phyloP scores from a whole-genome alignment of 2,888 invertebrate genomes.

The Elegia similella region DNA sequence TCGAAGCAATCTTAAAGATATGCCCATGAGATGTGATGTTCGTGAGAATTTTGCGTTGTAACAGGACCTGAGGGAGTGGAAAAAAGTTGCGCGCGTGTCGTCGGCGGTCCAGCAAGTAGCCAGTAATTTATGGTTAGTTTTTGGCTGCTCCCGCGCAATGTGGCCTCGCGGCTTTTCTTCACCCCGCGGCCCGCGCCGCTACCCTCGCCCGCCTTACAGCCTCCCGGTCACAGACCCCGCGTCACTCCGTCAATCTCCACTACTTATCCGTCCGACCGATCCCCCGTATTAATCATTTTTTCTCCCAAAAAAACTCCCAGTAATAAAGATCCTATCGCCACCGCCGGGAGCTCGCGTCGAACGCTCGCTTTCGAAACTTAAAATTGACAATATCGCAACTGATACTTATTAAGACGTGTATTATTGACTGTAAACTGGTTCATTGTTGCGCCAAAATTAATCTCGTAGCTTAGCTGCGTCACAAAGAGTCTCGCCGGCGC shows the following conservation, averaged over 20 bases:
- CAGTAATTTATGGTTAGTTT: constrained; percentile 83
- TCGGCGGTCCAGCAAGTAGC: constrained; percentile 73
- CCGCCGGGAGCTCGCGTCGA: constrained; percentile 50
- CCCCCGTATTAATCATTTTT: constrained; percentile 76
- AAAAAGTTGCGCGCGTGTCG: constrained; percentile 74
- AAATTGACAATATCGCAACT: constrained; percentile 74
- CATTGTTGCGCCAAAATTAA: constrained; percentile 78
- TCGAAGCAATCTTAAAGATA: constrained; percentile 64
- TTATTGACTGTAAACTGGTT: constrained; percentile 72
- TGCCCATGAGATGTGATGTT: constrained; percentile 64
- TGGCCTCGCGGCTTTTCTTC: constrained; percentile 73
- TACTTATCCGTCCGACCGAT: constrained; percentile 77
- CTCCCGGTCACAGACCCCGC: constrained; percentile 76
- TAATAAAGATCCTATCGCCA: constrained; percentile 71
- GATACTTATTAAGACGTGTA: constrained; percentile 69
- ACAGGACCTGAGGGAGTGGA: constrained; percentile 65
- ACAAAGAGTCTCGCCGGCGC: constrained; percentile 73
- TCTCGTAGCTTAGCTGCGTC: constrained; percentile 75
- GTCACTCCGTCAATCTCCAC: constrained; percentile 75
- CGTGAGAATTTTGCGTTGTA: constrained; percentile 76
- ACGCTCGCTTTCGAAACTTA: constrained; percentile 62
- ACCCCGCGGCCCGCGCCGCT: constrained; percentile 38
- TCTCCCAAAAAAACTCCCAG: constrained; percentile 57
- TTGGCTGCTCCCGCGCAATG: constrained; percentile 77
- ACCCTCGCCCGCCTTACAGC: constrained; percentile 34